Conservation (phyloP, 2,113 vertebrate genomes). For the Xenus cinereus region DNA sequence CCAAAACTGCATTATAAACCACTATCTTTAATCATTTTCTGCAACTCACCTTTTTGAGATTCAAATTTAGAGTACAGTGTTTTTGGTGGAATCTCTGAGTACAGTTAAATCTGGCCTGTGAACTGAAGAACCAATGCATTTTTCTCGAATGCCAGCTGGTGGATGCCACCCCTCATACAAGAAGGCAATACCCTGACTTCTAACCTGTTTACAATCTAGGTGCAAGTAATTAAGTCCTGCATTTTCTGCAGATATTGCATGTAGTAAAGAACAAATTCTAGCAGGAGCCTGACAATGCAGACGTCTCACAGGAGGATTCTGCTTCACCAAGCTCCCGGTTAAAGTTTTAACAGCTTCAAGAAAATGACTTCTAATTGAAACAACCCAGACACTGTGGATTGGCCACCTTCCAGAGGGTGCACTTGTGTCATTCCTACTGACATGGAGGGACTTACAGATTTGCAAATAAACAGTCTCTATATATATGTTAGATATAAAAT, state of each 20-base stretch:
- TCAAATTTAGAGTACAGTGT: background rate
- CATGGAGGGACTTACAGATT: background rate
- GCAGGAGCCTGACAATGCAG: background rate
- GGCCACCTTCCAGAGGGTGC: constrained; percentile 22
- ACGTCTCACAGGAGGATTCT: constrained; percentile 12
- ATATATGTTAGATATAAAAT: background rate
- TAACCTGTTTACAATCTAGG: background rate
- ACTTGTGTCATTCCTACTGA: constrained; percentile 40
- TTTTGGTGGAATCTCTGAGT: background rate
- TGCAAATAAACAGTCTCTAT: constrained; percentile 26
- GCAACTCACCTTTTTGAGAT: background rate
- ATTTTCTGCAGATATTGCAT: constrained; percentile 22
- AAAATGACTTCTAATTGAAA: constrained; percentile 61
- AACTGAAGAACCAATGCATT: background rate
- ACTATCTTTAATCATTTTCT: background rate
- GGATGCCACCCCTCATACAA: background rate
- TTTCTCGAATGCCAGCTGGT: background rate
- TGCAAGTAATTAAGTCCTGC: background rate
- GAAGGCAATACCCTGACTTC: background rate
- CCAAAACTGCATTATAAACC: background rate
- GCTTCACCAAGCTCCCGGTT: constrained; percentile 30
- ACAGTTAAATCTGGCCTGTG: background rate
- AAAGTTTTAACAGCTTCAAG: constrained; percentile 51
- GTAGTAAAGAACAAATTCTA: constrained; percentile 23
- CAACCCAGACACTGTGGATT: constrained; percentile 16